Evolutionary conservation across 2,113 vertebrate genomes (phyloP).

Genomic region (Herpetotheres cachinnans): DNA sequence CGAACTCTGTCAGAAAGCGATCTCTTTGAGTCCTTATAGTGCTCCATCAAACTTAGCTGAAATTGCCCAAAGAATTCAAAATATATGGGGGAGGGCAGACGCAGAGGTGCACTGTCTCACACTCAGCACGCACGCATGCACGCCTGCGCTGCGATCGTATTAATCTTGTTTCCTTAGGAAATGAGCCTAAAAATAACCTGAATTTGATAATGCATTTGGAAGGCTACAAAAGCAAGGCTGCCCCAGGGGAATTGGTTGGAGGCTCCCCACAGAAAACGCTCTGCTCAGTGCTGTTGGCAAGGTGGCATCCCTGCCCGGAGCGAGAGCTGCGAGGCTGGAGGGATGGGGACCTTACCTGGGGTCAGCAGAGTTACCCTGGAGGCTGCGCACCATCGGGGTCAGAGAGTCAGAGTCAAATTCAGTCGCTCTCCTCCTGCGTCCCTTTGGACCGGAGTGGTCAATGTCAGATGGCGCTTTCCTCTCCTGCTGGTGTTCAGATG

Average conservation of each 20-base stretch:
- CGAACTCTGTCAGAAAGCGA: not conserved
- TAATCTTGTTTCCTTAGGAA: not conserved
- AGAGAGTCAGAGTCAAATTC: rapidly evolving
- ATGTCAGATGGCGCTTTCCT: not conserved
- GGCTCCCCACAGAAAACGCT: not conserved
- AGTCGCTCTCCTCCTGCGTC: not conserved
- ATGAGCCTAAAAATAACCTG: not conserved
- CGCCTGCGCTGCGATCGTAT: not conserved
- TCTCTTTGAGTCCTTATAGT: not conserved
- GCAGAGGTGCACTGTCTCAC: not conserved
- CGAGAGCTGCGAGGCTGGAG: not conserved
- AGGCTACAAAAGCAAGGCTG: not conserved
- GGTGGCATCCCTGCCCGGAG: not conserved
- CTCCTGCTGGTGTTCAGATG: not conserved
- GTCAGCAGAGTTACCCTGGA: not conserved
- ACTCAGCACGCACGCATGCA: not conserved
- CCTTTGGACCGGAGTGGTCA: not conserved
- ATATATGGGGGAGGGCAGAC: not conserved
- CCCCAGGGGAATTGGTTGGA: not conserved
- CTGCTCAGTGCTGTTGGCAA: not conserved
- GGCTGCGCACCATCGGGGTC: not conserved
- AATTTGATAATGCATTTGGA: not conserved
- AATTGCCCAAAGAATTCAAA: not conserved
- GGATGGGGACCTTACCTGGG: not conserved
- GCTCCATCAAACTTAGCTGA: not conserved